A percentile compares a stretch with the other conserved stretches of the same genome.
Conservation (phyloP, 1,140 invertebrate genomes). For the Sycophila sp. region DNA sequence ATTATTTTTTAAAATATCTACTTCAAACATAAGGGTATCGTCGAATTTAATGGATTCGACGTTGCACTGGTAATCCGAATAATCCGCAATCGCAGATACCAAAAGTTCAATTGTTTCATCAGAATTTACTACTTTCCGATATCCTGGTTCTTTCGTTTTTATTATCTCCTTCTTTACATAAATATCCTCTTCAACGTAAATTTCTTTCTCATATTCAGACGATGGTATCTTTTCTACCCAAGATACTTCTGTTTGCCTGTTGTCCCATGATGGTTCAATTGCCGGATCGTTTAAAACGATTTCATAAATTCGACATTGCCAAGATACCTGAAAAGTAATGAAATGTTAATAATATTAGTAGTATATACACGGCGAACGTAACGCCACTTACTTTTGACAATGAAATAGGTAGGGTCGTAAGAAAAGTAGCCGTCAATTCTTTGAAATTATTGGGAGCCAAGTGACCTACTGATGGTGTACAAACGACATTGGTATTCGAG, state of each 20-base stretch:
- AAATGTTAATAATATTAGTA: neutral
- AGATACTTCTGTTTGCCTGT: constrained; percentile 43
- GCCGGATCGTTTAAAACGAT: constrained; percentile 26
- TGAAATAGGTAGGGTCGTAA: constrained; percentile 40
- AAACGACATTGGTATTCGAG: constrained; percentile 43
- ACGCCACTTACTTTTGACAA: constrained; percentile 45
- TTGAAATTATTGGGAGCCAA: constrained; percentile 44
- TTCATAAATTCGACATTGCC: constrained; percentile 46
- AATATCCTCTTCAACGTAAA: neutral
- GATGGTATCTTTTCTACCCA: constrained; percentile 40
- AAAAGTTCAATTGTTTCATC: constrained; percentile 41
- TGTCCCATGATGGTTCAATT: constrained; percentile 46
- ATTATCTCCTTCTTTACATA: constrained; percentile 39
- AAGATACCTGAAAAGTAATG: constrained; percentile 33
- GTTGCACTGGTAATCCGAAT: constrained; percentile 47
- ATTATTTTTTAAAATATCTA: too few relatives aligned
- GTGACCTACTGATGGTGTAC: constrained; percentile 52
- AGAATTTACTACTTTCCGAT: constrained; percentile 42
- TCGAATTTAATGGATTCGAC: constrained; percentile 49
- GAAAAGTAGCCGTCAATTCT: constrained; percentile 48
- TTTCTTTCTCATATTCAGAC: neutral
- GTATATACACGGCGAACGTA: too few relatives aligned
- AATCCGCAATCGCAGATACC: constrained; percentile 44
- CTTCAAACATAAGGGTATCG: constrained; percentile 57
- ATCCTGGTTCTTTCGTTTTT: constrained; percentile 42